These are phyloP conservation scores for Drosophila anomelani DNA, from an alignment of 2,888 invertebrate genomes.

Conservation along the genomic window DNA sequence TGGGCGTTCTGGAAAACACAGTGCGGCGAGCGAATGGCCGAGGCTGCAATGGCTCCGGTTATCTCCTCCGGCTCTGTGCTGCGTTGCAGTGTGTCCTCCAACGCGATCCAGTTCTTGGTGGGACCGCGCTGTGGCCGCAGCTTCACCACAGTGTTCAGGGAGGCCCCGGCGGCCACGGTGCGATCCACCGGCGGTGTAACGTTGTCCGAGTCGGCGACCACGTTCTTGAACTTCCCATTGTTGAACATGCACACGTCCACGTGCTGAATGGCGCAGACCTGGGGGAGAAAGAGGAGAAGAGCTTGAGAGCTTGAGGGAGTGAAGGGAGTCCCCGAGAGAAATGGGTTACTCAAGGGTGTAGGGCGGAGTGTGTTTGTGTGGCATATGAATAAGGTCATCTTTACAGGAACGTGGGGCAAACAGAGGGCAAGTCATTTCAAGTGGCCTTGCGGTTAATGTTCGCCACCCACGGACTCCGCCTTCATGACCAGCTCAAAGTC, in stretches of 20 bases:
- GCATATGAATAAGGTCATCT: neutral
- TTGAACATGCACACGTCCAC: slow-evolving; percentile 98
- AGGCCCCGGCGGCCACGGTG: slow-evolving; percentile 87
- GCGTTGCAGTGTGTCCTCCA: slow-evolving; percentile 93
- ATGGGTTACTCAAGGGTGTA: neutral
- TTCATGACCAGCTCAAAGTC: neutral
- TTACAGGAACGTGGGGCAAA: neutral
- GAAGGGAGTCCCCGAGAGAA: neutral
- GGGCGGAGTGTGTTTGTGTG: neutral
- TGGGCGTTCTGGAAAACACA: slow-evolving; percentile 65
- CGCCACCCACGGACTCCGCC: neutral
- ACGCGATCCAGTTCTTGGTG: slow-evolving; percentile 95
- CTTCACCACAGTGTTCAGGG: slow-evolving; percentile 87
- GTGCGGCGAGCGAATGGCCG: slow-evolving; percentile 86
- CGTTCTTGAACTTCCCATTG: slow-evolving; percentile 96
- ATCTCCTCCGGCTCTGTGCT: slow-evolving; percentile 87
- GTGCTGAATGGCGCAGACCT: slow-evolving; percentile 94
- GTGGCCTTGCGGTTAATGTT: slow-evolving; percentile 11
- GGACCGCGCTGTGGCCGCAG: slow-evolving; percentile 90
- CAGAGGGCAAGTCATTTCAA: neutral
- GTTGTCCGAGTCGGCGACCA: slow-evolving; percentile 90
- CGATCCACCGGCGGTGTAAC: slow-evolving; percentile 80
- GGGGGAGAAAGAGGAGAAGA: slow-evolving; percentile 31
- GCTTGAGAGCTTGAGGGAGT: neutral
- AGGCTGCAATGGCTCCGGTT: slow-evolving; percentile 85